Percentiles rank a stretch among this genome's conserved stretches.
Conservation (phyloP, 2,888 invertebrate genomes). For the Cataglyphis livida region DNA sequence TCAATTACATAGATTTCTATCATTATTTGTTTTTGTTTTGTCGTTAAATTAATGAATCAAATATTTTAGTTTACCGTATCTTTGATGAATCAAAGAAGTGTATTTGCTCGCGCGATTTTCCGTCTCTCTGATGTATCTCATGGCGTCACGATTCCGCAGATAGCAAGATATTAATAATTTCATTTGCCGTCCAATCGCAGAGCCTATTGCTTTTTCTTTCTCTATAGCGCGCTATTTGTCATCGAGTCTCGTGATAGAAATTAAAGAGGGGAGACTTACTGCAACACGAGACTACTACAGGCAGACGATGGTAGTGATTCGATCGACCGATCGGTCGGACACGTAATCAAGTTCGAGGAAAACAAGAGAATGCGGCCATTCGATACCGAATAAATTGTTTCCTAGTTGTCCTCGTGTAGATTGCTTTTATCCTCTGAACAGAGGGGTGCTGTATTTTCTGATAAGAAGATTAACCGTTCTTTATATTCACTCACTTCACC, state of each 20-base stretch:
- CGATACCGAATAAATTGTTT: conserved; percentile 56
- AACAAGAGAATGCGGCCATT: conserved; percentile 51
- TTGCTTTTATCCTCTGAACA: conserved; percentile 40
- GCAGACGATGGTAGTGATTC: conserved; percentile 19
- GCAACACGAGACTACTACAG: conserved; percentile 30
- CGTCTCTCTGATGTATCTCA: conserved; percentile 27
- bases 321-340: conserved; percentile 40
- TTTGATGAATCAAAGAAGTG: conserved; percentile 7
- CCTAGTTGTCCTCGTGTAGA: conserved; percentile 49
- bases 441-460: conserved; percentile 39
- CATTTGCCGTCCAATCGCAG: conserved; percentile 43
- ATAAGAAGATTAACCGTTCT: conserved; percentile 48
- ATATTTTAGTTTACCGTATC: conserved; percentile 32
- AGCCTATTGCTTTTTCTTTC: conserved; percentile 30
- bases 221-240: conserved; percentile 36
- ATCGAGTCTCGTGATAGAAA: conserved; percentile 48
- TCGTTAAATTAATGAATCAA: conserved; percentile 8
- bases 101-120: conserved; percentile 3
- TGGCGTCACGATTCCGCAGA: conserved; percentile 8
- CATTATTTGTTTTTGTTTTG: background rate
- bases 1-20: background rate
- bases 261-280: conserved; percentile 42
- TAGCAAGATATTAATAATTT: conserved; percentile 54
- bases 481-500: conserved; percentile 20
- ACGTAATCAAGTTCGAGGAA: conserved; percentile 51